Conservation (phyloP, 2,797 vertebrate genomes). For the Yasuhikotakia modesta region DNA sequence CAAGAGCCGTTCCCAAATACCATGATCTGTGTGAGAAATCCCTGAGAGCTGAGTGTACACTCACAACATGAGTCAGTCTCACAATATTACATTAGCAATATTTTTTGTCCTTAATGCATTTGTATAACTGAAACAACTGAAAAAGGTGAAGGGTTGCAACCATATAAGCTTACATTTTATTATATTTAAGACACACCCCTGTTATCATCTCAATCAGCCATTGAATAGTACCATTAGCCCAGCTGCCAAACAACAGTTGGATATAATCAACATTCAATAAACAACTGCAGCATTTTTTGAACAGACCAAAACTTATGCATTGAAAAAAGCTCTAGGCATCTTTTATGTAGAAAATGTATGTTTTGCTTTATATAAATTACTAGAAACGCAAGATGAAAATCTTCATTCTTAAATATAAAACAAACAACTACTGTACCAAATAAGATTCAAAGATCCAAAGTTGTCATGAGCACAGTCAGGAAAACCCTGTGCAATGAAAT, state of each 20-base stretch:
- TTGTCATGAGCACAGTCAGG: too few species aligned
- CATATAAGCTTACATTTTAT: neutral
- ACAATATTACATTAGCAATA: too few species aligned
- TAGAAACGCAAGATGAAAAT: too few species aligned
- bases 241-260: constrained; percentile 22
- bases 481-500: too few species aligned
- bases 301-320: neutral
- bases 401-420: too few species aligned
- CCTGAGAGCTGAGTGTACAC: too few species aligned
- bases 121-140: neutral
- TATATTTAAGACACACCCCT: constrained; percentile 4
- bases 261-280: constrained; percentile 11
- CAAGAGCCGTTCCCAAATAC: constrained; percentile 10
- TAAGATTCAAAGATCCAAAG: too few species aligned
- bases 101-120: neutral
- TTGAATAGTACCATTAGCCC: neutral
- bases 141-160: neutral
- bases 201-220: neutral
- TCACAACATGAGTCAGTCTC: neutral
- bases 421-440: neutral
- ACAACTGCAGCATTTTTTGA: neutral
- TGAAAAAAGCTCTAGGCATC: too few species aligned
- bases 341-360: neutral
- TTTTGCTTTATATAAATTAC: too few species aligned
- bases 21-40: neutral